Evolutionary conservation across 2,797 vertebrate genomes (phyloP), one percentile per base, ranked within the genome.

Genomic region (Chromobotia macracanthus): DNA sequence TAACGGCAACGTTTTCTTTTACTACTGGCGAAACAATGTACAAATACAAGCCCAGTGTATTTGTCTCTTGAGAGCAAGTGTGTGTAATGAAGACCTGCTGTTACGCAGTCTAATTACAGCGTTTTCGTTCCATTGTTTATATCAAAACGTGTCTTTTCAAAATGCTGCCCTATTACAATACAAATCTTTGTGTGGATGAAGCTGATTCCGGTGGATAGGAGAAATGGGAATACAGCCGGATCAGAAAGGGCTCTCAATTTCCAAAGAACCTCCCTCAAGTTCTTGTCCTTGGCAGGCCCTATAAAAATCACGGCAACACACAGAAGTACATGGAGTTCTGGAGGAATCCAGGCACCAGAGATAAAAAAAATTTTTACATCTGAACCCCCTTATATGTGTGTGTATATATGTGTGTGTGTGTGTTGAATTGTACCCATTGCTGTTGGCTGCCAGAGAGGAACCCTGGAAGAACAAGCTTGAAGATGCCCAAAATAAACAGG

Each of bases 381-480:
- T 77, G 11, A 60, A 48, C 75, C 35, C 38, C 50, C 11, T 31
- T 44, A 10, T 44, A 10, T 44, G 41, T 44, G 41, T 44, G 18
- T 50, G 77, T 23, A 13, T 72, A 28, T 80, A 66, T 80, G 50
- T 41, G 38, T 41, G 7, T 75, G 55, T 78, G 58, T 56, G 68
- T 75, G 81, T 46, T 66, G 66, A 50, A 35, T 79, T 85, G 84
- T 96, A 98, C 97, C 96, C 92, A 94, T 93, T 91, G 91, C 86
- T 96, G 93, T 84, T 95, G 94, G 84, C 92, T 94, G 88, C 97
- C 95, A 66, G 89, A 89, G 89, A 95, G 87, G 91, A 96, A 91
- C 87, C 92, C 93, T 21, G 95, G 92, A 72, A 90, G 83, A 85
- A 92, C 56, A 91, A 80, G 77, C 82, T 86, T 76, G 28, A 82